phyloP scores from a whole-genome alignment of 2,888 invertebrate species.

The Polyploca ridens region DNA sequence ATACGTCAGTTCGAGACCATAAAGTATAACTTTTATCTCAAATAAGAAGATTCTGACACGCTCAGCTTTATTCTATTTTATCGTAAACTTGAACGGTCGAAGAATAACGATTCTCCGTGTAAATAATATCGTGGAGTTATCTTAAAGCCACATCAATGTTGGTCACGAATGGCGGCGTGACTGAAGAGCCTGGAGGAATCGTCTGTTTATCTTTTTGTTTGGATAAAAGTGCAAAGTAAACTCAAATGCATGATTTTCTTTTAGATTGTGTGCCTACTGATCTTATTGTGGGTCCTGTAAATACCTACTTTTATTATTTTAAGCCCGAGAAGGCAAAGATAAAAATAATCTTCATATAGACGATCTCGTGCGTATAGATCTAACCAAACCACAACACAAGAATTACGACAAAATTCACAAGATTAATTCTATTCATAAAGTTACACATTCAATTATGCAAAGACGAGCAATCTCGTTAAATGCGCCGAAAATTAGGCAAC shows the following conservation, averaged over 20 bases:
- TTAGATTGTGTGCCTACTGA: too few relatives aligned
- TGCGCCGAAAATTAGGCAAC: constrained; percentile 31
- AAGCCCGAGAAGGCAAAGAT: constrained; percentile 39
- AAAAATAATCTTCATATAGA: not conserved
- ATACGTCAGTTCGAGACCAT: constrained; percentile 27
- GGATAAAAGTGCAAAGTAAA: constrained; percentile 37
- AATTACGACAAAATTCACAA: not conserved
- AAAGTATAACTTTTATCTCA: constrained; percentile 37
- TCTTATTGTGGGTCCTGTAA: too few relatives aligned
- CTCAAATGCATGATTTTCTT: too few relatives aligned
- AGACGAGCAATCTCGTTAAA: constrained; percentile 30
- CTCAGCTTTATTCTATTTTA: constrained; percentile 43
- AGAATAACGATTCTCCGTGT: constrained; percentile 54
- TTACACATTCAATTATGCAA: constrained; percentile 31
- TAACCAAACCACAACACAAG: too few relatives aligned
- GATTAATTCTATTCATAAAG: not conserved
- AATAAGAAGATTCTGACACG: constrained; percentile 37
- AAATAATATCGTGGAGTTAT: constrained; percentile 71
- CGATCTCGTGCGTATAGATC: too few relatives aligned
- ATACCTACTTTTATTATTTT: too few relatives aligned
- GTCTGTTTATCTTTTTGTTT: constrained; percentile 59
- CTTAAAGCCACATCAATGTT: constrained; percentile 66
- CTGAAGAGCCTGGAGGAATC: constrained; percentile 58
- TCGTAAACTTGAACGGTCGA: constrained; percentile 35
- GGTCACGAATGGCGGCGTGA: constrained; percentile 72